Conservation (phyloP, 1,140 invertebrate species). For the Drosophila lowei region DNA sequence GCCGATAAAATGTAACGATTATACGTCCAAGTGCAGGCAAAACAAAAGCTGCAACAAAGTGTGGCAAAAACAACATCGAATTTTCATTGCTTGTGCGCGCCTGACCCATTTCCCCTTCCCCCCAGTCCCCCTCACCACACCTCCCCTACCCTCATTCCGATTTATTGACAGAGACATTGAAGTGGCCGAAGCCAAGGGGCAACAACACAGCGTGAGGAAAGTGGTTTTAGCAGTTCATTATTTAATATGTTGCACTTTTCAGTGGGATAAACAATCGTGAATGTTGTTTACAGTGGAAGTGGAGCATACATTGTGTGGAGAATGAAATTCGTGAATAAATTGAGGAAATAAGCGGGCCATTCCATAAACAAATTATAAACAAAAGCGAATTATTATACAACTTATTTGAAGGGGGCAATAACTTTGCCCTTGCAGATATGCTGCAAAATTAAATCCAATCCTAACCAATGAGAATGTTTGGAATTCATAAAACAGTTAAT, state of each 20-base stretch:
- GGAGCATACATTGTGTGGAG: neutral
- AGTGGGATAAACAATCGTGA: slow-evolving; percentile 8
- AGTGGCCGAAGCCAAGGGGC: slow-evolving; percentile 26
- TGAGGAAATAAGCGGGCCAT: too few relatives aligned
- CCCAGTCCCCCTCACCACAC: too few relatives aligned
- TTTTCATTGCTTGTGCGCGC: slow-evolving; percentile 43
- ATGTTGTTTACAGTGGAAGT: slow-evolving; percentile 22
- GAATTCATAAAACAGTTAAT: slow-evolving; percentile 41
- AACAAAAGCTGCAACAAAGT: slow-evolving; percentile 22
- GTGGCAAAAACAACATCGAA: slow-evolving; percentile 22
- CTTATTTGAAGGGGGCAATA: slow-evolving; percentile 20
- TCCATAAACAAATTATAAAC: slow-evolving; percentile 17
- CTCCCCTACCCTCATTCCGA: too few relatives aligned
- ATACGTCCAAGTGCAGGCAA: neutral
- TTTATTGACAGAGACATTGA: slow-evolving; percentile 55
- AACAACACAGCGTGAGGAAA: neutral
- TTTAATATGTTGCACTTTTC: slow-evolving; percentile 52
- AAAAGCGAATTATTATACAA: slow-evolving; percentile 34
- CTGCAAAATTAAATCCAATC: neutral
- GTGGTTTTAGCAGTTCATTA: slow-evolving; percentile 25
- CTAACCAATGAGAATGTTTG: slow-evolving; percentile 22
- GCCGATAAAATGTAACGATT: neutral
- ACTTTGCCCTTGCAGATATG: slow-evolving; percentile 21
- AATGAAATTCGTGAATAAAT: too few relatives aligned
- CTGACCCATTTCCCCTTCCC: slow-evolving; percentile 46